Base-by-base conservation (phyloP, 2,113 vertebrate species). In the Choloepus hoffmanni region DNA sequence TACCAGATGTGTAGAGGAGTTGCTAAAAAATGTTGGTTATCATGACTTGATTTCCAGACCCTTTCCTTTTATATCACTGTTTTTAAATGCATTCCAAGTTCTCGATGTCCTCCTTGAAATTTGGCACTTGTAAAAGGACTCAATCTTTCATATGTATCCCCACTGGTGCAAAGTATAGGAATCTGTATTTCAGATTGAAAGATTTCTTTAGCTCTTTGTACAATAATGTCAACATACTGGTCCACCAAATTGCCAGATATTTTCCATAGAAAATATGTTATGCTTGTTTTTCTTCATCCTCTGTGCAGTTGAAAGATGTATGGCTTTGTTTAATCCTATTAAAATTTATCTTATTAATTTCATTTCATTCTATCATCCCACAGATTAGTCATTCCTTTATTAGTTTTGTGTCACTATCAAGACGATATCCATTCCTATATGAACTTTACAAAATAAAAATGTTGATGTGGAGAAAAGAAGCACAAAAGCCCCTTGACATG, bases 401-500 rank as follows among this genome's bases (percentile, higher is more conserved):
- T 85, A 60, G 12, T 81, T 96, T 89, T 74, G 50, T 15, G 67
- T 81, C 26, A 3, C n/a, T 62, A 65, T 21, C 16, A 45, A 89
- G 85, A 73, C 50, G 15, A 73, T 68, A 65, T 63, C 15, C 33
- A 81, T 85, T 92, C 33, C 50, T 68, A 28, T 55, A 26, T n/a
- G 53, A 70, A 83, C 43, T 77, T 62, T 53, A 9, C 48, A 81
- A 90, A 90, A 40, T 96, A 60, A 92, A 92, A 82, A 67, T 68
- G 67, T 58, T 89, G 55, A 18, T 76, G 28, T 16, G 43, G 45
- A 81, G 85, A 76, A 85, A 92, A 91, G 50, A 77, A 48, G n/a
- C 55, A 13, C 30, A 72, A 77, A 85, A 84, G 8, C 18, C 8
- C 6, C 43, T 4, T 55, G 43, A 76, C 9, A 45, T 88, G 53